Conservation (phyloP, 2,113 vertebrate genomes). For the Tenrec ecaudatus region DNA sequence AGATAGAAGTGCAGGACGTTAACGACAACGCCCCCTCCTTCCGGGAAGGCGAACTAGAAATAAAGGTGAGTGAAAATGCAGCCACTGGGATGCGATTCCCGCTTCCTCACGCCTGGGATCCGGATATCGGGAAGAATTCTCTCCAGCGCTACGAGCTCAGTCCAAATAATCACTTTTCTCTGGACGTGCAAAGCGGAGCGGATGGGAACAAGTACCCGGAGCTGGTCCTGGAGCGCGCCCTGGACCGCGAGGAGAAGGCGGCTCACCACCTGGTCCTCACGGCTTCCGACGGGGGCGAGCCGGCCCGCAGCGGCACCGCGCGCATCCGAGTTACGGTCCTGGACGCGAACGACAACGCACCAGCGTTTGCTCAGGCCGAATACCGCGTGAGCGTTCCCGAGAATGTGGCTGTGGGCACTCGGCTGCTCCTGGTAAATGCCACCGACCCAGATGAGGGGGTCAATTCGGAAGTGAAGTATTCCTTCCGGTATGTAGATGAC, state of each 20-base stretch:
- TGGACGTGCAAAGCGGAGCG: conserved; percentile 82
- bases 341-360: conserved; percentile 82
- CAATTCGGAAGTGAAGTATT: conserved; percentile 81
- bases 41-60: conserved; percentile 71
- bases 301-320: conserved; percentile 71
- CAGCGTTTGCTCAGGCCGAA: conserved; percentile 76
- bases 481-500: conserved; percentile 78
- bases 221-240: conserved; percentile 77
- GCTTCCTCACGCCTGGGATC: conserved; percentile 84
- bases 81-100: conserved; percentile 79
- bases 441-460: conserved; percentile 79
- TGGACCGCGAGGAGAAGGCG: conserved; percentile 78
- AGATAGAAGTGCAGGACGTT: conserved; percentile 84
- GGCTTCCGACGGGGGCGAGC: conserved; percentile 80
- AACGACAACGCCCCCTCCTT: conserved; percentile 85
- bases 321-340: conserved; percentile 72
- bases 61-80: conserved; percentile 83
- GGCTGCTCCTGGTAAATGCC: conserved; percentile 75
- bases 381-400: conserved; percentile 79
- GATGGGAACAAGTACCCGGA: conserved; percentile 79
- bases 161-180: conserved; percentile 80
- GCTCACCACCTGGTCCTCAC: conserved; percentile 75
- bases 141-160: conserved; percentile 84
- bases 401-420: conserved; percentile 68
- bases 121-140: conserved; percentile 83